Conservation (phyloP, 2,888 invertebrate genomes). For the Suillia variegata region DNA sequence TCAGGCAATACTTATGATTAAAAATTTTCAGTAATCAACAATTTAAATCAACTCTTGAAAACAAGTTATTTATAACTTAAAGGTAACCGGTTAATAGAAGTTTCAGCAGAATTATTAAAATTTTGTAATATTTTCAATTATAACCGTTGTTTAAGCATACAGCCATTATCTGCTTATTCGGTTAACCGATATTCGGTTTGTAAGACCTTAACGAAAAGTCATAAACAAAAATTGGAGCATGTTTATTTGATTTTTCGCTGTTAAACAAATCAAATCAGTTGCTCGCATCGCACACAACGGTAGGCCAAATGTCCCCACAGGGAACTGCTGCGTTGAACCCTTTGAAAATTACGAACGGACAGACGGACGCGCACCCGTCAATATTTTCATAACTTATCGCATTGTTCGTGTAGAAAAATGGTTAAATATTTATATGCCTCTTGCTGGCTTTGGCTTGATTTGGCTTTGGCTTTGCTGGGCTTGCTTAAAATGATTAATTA, state of each 20-base stretch:
- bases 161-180: not conserved
- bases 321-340: no score
- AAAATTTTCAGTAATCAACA: no score
- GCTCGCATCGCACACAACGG: not conserved
- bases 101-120: not conserved
- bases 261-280: not conserved
- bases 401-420: not conserved
- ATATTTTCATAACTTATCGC: not conserved
- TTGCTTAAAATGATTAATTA: not conserved
- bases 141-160: no score
- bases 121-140: not conserved
- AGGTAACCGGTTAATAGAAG: no score
- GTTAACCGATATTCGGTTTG: no score
- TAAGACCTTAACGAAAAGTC: no score
- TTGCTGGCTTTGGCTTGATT: no score
- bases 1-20: no score
- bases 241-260: not conserved
- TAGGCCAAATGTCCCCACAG: not conserved
- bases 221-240: not conserved
- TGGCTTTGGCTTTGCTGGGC: no score
- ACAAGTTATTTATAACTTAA: no score
- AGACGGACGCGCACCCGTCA: not conserved
- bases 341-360: not conserved
- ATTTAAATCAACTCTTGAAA: no score
- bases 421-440: constrained; percentile 1